phyloP scores from a whole-genome alignment of 2,888 invertebrate genomes.

The Electrophaes corylata region DNA sequence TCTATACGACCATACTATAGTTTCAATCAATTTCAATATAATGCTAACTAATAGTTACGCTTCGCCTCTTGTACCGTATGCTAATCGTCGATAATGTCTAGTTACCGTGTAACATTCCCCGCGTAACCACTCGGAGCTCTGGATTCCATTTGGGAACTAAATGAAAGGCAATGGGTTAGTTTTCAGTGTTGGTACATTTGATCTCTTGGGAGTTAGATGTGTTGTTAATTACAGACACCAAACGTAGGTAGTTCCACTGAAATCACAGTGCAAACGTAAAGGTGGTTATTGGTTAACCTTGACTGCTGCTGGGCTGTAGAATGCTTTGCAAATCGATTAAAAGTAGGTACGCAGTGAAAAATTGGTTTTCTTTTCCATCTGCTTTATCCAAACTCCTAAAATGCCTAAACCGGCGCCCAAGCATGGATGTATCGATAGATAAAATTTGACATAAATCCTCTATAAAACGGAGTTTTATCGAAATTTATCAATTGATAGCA shows the following conservation, averaged over 20 bases:
- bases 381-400: conserved; percentile 10
- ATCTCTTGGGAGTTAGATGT: conserved; percentile 53
- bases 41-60: background rate
- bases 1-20: too few species aligned
- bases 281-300: conserved; percentile 3
- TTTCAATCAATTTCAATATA: background rate
- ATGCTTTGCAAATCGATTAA: conserved; percentile 2
- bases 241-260: conserved; percentile 39
- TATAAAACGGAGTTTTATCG: too few species aligned
- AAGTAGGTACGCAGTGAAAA: conserved; percentile 2
- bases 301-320: background rate
- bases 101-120: conserved; percentile 23
- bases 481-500: too few species aligned
- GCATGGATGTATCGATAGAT: too few species aligned
- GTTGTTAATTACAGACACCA: conserved; percentile 60
- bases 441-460: too few species aligned
- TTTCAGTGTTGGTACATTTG: conserved; percentile 56
- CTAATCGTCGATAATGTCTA: conserved; percentile 10
- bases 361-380: background rate
- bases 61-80: background rate
- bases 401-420: conserved; percentile 9
- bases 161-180: conserved; percentile 64
- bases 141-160: conserved; percentile 55
- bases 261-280: conserved; percentile 45
- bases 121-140: conserved; percentile 34